Conservation (phyloP, 2,797 vertebrate genomes). For the Hydrocynus forskahlii region DNA sequence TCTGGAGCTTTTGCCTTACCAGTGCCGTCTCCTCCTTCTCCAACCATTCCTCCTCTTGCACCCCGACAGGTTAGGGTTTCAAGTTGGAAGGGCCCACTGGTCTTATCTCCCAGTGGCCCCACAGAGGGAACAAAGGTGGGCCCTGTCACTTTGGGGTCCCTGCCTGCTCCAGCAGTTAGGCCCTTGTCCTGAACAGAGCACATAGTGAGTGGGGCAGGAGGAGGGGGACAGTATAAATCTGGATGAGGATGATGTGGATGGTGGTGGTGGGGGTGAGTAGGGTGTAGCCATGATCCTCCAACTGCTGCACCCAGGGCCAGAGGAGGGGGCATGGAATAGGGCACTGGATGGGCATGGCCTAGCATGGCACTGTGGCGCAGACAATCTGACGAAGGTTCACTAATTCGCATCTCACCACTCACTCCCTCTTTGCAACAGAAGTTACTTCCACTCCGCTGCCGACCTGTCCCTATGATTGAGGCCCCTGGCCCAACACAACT, state of each 20-base stretch:
- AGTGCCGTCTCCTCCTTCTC: conserved; percentile 71
- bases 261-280: conserved; percentile 78
- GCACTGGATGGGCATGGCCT: conserved; percentile 70
- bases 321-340: conserved; percentile 87
- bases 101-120: conserved; percentile 83
- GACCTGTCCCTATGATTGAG: conserved; percentile 58
- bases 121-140: conserved; percentile 91
- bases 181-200: conserved; percentile 82
- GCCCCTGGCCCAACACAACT: conserved; percentile 75
- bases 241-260: conserved; percentile 74
- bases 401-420: conserved; percentile 79
- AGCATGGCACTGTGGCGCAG: conserved; percentile 87
- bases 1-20: conserved; percentile 78
- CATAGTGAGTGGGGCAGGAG: conserved; percentile 70
- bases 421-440: conserved; percentile 83
- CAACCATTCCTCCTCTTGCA: conserved; percentile 68
- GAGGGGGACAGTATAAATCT: conserved; percentile 77
- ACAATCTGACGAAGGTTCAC: conserved; percentile 86
- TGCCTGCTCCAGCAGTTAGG: conserved; percentile 62
- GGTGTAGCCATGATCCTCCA: conserved; percentile 77
- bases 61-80: conserved; percentile 78
- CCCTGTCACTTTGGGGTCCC: conserved; percentile 85
- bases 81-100: conserved; percentile 79
- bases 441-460: conserved; percentile 60
- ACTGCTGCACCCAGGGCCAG: conserved; percentile 74